Conservation (phyloP, 2,113 vertebrate genomes). For the Pituophis catenifer region DNA sequence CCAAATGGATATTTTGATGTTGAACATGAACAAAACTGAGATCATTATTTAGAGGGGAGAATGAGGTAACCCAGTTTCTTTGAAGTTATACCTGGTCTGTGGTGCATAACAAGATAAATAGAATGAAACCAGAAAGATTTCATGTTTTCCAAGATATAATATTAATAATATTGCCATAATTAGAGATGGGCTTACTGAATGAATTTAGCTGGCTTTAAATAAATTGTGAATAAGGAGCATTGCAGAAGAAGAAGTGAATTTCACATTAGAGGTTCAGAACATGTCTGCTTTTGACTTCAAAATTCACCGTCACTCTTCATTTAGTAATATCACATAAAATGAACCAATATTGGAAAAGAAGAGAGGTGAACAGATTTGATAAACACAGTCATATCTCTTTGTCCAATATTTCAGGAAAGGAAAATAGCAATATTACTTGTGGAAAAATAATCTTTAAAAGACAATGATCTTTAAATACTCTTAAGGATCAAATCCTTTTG, state of each 20-base stretch:
- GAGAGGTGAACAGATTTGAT: background rate
- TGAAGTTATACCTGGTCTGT: background rate
- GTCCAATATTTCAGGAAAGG: background rate
- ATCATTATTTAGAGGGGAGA: conserved; percentile 1
- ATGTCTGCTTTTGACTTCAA: background rate
- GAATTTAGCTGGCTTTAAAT: background rate
- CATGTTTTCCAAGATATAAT: background rate
- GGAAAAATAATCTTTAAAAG: background rate
- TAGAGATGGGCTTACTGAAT: background rate
- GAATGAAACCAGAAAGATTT: conserved; percentile 4
- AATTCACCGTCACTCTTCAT: background rate
- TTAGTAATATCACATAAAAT: background rate
- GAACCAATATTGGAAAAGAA: background rate
- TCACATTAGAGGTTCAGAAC: background rate
- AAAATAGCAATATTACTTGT: background rate
- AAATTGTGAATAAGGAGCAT: background rate
- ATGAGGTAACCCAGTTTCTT: conserved; percentile 20
- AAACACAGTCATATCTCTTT: background rate
- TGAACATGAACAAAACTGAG: background rate
- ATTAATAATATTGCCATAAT: background rate
- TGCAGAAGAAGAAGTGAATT: background rate
- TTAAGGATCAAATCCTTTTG: background rate
- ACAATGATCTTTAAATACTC: no score
- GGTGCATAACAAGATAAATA: background rate
- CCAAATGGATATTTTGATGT: conserved; percentile 22